Percentiles rank a stretch among this genome's conserved stretches.
These are phyloP conservation scores for Drosophila merina DNA, from an alignment of 2,888 invertebrate species.

Conservation along the genomic window DNA sequence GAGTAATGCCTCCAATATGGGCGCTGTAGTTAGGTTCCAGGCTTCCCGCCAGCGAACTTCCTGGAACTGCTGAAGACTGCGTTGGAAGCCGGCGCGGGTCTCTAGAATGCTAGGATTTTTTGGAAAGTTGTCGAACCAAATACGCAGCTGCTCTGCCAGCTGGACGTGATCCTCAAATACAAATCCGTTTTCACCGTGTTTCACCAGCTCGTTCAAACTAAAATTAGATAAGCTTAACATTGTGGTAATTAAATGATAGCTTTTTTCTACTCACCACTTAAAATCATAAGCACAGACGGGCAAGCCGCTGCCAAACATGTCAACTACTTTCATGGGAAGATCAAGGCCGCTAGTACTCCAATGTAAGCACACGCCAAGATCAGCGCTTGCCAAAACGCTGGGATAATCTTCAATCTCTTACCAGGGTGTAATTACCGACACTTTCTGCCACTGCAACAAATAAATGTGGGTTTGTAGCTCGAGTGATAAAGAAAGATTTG, in stretches of 20 bases:
- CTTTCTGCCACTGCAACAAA: conserved; percentile 87
- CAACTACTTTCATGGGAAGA: conserved; percentile 99
- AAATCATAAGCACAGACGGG: conserved; percentile 96
- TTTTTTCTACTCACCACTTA: conserved; percentile 87
- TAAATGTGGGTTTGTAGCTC: too few relatives aligned
- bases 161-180: conserved; percentile 90
- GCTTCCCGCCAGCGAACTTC: conserved; percentile 92
- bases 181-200: conserved; percentile 92
- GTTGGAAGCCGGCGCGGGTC: conserved; percentile 86
- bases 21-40: conserved; percentile 87
- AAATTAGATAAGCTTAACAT: neutral
- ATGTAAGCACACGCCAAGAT: conserved; percentile 98
- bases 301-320: conserved; percentile 98
- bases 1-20: conserved; percentile 81
- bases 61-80: conserved; percentile 89
- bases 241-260: neutral
- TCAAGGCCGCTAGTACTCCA: conserved; percentile 98
- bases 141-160: conserved; percentile 88
- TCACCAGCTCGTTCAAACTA: conserved; percentile 93
- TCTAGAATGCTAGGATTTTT: conserved; percentile 86
- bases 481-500: too few relatives aligned
- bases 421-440: conserved; percentile 95
- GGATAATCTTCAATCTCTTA: conserved; percentile 96
- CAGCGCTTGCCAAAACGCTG: conserved; percentile 94
- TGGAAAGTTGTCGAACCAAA: conserved; percentile 92